Conservation (phyloP, 2,113 vertebrate genomes). For the Hydropotes inermis region DNA sequence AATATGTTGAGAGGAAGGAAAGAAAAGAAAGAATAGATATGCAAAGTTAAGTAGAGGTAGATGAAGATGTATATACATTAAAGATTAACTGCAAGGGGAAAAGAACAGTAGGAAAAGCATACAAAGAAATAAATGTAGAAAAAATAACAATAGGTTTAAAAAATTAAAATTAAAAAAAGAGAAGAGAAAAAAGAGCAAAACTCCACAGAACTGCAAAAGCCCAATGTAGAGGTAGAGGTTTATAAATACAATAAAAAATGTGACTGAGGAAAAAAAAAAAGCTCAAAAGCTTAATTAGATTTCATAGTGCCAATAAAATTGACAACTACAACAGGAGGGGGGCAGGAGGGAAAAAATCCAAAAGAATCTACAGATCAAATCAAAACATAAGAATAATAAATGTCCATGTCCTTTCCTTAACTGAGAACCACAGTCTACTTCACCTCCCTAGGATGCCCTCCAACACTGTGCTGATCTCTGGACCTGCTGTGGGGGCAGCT, state of each 20-base stretch:
- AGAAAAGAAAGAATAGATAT: neutral
- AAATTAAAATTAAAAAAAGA: neutral
- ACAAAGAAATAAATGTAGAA: neutral
- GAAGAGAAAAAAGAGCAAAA: neutral
- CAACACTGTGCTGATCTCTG: neutral
- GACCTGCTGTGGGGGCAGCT: neutral
- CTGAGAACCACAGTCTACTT: neutral
- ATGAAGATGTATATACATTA: neutral
- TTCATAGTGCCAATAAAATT: neutral
- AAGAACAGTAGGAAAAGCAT: neutral
- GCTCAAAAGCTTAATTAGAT: neutral
- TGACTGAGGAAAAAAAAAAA: neutral
- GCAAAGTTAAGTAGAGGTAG: neutral
- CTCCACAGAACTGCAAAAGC: neutral
- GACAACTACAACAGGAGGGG: fast-evolving
- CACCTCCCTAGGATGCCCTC: neutral
- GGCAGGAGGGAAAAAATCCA: neutral
- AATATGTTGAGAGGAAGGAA: neutral
- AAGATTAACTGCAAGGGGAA: neutral
- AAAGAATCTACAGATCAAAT: neutral
- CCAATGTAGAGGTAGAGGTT: neutral
- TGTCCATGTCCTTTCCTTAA: neutral
- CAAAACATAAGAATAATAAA: neutral
- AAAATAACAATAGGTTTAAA: neutral
- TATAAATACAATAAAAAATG: neutral